phyloP scores from a whole-genome alignment of 2,797 vertebrate species.

The Acrocephalus scirpaceus region DNA sequence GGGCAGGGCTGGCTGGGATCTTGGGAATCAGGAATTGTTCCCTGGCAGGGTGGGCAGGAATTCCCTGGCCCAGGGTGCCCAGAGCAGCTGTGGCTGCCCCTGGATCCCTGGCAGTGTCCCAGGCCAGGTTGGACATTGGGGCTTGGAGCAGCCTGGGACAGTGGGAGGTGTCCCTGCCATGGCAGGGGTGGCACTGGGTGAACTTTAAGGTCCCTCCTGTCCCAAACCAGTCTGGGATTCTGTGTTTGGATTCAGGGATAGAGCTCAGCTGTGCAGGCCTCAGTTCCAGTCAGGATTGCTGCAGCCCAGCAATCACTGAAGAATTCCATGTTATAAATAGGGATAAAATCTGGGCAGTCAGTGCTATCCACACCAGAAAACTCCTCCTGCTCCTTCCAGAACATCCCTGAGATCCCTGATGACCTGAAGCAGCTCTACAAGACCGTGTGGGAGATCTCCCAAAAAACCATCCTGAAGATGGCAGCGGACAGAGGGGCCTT shows the following conservation, averaged over 20 bases:
- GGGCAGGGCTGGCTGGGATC: not conserved
- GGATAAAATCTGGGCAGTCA: not conserved
- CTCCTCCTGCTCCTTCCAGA: slow-evolving; percentile 68
- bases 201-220: fast-evolving
- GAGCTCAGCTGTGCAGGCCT: not conserved
- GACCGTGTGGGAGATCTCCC: slow-evolving; percentile 98
- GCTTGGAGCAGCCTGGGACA: not conserved
- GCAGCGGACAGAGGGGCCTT: slow-evolving; percentile 93
- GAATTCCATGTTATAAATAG: not conserved
- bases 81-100: not conserved
- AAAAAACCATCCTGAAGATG: slow-evolving; percentile 95
- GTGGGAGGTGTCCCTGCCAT: not conserved
- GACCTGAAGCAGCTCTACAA: slow-evolving; percentile 96
- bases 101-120: not conserved
- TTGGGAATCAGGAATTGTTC: not conserved
- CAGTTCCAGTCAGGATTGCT: not conserved
- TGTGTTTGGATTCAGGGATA: not conserved
- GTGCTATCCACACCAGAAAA: not conserved
- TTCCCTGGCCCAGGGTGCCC: not conserved
- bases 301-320: not conserved
- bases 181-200: not conserved
- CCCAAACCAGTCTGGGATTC: not conserved
- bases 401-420: slow-evolving; percentile 85
- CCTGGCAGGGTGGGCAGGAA: not conserved
- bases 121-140: not conserved